Percentiles rank a stretch among this genome's conserved stretches.
These are phyloP conservation scores for Seriola aureovittata DNA, from an alignment of 2,113 vertebrate species.

Conservation along the genomic window DNA sequence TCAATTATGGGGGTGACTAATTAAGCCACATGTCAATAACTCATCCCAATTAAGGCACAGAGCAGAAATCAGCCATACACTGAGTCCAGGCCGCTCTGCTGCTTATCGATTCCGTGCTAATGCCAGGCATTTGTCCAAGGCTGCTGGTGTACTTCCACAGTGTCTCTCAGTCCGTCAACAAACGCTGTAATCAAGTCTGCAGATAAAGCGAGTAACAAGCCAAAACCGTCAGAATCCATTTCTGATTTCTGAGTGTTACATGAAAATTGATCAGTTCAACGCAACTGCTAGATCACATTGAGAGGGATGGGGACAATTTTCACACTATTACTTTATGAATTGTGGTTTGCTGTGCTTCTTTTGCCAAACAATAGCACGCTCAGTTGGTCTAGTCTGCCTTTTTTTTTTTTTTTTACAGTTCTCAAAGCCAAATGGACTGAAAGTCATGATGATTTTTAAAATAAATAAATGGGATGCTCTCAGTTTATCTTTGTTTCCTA, in stretches of 20 bases:
- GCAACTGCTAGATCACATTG: neutral
- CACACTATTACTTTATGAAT: conserved; percentile 15
- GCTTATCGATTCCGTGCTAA: conserved; percentile 69
- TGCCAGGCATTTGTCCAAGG: conserved; percentile 58
- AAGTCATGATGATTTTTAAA: conserved; percentile 1
- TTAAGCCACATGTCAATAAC: conserved; percentile 76
- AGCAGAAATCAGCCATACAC: conserved; percentile 58
- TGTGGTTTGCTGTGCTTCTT: conserved; percentile 16
- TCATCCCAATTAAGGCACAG: conserved; percentile 78
- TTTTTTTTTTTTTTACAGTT: neutral
- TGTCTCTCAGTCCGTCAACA: conserved; percentile 67
- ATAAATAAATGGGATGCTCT: neutral
- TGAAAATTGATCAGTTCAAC: conserved; percentile 34
- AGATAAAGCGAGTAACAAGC: conserved; percentile 59
- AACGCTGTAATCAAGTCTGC: conserved; percentile 63
- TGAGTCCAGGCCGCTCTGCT: conserved; percentile 39
- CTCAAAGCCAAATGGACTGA: neutral
- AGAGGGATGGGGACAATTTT: conserved; percentile 11
- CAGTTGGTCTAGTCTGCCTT: conserved; percentile 10
- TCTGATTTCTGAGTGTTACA: conserved; percentile 31
- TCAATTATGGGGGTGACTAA: conserved; percentile 69
- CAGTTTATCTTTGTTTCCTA: neutral
- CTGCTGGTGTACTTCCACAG: conserved; percentile 39
- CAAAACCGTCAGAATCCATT: conserved; percentile 53
- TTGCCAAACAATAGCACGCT: conserved; percentile 1